phyloP scores from a whole-genome alignment of 1,140 invertebrate genomes.

The Drosophila lowei region DNA sequence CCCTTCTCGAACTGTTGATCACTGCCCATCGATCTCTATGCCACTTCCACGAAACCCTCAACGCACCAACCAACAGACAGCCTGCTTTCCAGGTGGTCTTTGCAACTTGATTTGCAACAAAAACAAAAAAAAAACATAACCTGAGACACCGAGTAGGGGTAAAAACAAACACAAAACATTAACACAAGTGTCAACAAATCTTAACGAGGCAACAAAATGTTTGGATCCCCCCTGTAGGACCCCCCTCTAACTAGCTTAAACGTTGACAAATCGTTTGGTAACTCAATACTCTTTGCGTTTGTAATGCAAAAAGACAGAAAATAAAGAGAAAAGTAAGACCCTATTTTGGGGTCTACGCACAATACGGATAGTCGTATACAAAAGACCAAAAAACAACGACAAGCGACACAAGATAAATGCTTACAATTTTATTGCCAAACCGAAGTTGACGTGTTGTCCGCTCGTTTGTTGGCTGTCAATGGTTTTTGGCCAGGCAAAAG shows the following conservation, averaged over 20 bases:
- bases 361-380: constrained; percentile 19
- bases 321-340: constrained; percentile 43
- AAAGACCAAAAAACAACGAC: constrained; percentile 16
- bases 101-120: constrained; percentile 32
- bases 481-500: constrained; percentile 25
- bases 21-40: not conserved
- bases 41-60: constrained; percentile 1
- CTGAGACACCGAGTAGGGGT: no score
- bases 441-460: constrained; percentile 64
- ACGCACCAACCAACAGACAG: not conserved
- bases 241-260: constrained; percentile 55
- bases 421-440: constrained; percentile 77
- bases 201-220: constrained; percentile 70
- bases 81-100: constrained; percentile 34
- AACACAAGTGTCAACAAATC: constrained; percentile 73
- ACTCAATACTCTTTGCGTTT: constrained; percentile 67
- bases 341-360: constrained; percentile 67
- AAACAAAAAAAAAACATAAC: constrained; percentile 24
- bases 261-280: constrained; percentile 78
- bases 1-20: not conserved
- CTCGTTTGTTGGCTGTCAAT: constrained; percentile 42
- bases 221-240: constrained; percentile 18
- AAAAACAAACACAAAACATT: constrained; percentile 60
- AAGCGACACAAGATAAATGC: constrained; percentile 70
- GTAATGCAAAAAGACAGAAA: constrained; percentile 62